phyloP scores from a whole-genome alignment of 2,888 invertebrate species.

The Netelia fuscicornis region DNA sequence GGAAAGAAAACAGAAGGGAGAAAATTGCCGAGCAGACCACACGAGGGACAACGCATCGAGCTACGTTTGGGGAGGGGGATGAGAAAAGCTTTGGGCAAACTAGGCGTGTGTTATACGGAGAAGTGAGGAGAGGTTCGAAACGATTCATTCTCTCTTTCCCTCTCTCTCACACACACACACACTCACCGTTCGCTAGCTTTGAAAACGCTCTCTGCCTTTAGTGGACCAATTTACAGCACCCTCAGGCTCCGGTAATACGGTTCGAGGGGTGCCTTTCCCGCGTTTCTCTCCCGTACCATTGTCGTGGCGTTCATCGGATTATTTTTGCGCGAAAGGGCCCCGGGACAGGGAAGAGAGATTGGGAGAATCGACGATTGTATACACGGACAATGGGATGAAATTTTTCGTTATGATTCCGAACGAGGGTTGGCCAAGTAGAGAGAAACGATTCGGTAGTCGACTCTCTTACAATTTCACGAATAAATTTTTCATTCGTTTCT shows the following conservation, averaged over 20 bases:
- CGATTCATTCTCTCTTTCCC: constrained; percentile 39
- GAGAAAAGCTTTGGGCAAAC: constrained; percentile 25
- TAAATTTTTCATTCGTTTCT: no score
- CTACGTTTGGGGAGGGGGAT: constrained; percentile 20
- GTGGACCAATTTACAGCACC: constrained; percentile 82
- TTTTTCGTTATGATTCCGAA: constrained; percentile 3
- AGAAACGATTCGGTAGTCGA: no score
- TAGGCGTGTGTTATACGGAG: constrained; percentile 26
- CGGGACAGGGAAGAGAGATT: not conserved
- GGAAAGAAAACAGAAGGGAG: constrained; percentile 72
- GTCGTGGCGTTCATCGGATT: constrained; percentile 74
- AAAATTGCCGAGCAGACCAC: constrained; percentile 46
- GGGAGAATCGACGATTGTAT: no score
- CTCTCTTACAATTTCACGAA: no score
- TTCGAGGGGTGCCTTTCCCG: constrained; percentile 74
- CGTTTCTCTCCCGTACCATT: constrained; percentile 77
- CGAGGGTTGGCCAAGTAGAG: not conserved
- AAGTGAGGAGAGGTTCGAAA: constrained; percentile 40
- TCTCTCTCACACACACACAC: not conserved
- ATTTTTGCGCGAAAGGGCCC: constrained; percentile 69
- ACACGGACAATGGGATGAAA: not conserved
- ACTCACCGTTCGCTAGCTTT: constrained; percentile 1
- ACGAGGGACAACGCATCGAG: constrained; percentile 34
- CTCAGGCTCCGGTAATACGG: constrained; percentile 76
- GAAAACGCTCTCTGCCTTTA: constrained; percentile 64